These are phyloP conservation scores for Cerastoderma edule DNA, from an alignment of 2,888 invertebrate genomes.

Conservation along the genomic window DNA sequence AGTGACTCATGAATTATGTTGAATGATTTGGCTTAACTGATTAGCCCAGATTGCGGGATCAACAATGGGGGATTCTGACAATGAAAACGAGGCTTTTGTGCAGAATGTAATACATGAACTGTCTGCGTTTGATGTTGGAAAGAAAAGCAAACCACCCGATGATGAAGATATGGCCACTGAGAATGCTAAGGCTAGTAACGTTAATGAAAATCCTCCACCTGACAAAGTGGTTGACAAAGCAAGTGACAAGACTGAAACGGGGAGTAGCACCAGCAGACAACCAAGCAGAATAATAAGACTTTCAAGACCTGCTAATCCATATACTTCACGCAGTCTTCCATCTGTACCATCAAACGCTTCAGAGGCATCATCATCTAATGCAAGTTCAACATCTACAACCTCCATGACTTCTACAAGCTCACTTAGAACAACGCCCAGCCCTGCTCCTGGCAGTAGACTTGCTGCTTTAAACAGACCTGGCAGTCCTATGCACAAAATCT, in stretches of 20 bases:
- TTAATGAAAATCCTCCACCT: background rate
- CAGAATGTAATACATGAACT: slow-evolving; percentile 64
- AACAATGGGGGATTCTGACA: slow-evolving; percentile 52
- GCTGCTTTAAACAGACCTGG: slow-evolving; percentile 62
- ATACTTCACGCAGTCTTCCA: slow-evolving; percentile 12
- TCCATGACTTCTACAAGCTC: slow-evolving; percentile 22
- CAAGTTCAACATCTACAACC: slow-evolving; percentile 11
- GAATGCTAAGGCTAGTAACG: slow-evolving; percentile 6
- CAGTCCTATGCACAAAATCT: slow-evolving; percentile 55
- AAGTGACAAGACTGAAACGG: too few relatives aligned
- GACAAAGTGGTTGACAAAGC: slow-evolving; percentile 6
- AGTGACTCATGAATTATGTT: background rate
- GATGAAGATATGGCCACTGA: slow-evolving; percentile 23
- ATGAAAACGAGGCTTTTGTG: slow-evolving; percentile 58
- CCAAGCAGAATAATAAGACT: slow-evolving; percentile 51
- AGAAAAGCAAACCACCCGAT: slow-evolving; percentile 39
- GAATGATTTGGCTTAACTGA: background rate
- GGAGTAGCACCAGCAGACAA: slow-evolving; percentile 30
- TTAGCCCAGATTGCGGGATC: background rate
- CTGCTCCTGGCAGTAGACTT: slow-evolving; percentile 55
- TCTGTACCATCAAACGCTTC: slow-evolving; percentile 16
- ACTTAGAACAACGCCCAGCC: slow-evolving; percentile 24
- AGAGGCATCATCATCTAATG: background rate
- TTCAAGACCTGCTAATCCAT: slow-evolving; percentile 50
- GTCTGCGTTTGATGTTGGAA: slow-evolving; percentile 62